phyloP scores from a whole-genome alignment of 2,888 invertebrate species.

The Polymixis flavicincta region DNA sequence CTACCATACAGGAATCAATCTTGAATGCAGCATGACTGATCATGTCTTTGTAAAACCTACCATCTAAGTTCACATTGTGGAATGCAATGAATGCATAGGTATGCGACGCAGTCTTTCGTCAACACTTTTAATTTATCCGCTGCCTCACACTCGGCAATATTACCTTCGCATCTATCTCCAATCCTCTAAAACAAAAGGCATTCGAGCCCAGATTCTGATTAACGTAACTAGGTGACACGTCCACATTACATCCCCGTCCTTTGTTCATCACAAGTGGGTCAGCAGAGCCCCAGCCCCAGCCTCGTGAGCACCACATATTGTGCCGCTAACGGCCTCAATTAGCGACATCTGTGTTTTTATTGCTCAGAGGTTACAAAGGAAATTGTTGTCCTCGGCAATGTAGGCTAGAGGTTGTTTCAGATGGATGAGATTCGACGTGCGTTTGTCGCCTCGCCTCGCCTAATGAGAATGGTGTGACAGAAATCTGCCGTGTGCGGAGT shows the following conservation, averaged over 20 bases:
- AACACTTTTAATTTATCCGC: background rate
- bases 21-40: background rate
- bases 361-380: conserved; percentile 61
- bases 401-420: conserved; percentile 25
- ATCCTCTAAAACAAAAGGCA: conserved; percentile 43
- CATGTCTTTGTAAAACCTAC: background rate
- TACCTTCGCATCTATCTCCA: background rate
- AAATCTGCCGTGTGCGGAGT: no score
- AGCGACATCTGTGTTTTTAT: conserved; percentile 69
- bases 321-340: conserved; percentile 59
- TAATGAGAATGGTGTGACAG: background rate
- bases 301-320: conserved; percentile 50
- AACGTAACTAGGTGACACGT: conserved; percentile 37
- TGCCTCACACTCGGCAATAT: background rate
- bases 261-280: conserved; percentile 58
- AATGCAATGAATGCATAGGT: no score
- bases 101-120: background rate
- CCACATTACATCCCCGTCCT: conserved; percentile 32
- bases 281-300: conserved; percentile 31
- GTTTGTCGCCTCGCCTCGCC: background rate
- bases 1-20: background rate
- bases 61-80: background rate
- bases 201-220: conserved; percentile 44
- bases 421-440: background rate
- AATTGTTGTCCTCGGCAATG: conserved; percentile 44